Percentiles rank a stretch among this genome's conserved stretches.
These are phyloP conservation scores for Aphelinus certus DNA, from an alignment of 1,140 invertebrate species.

Conservation along the genomic window DNA sequence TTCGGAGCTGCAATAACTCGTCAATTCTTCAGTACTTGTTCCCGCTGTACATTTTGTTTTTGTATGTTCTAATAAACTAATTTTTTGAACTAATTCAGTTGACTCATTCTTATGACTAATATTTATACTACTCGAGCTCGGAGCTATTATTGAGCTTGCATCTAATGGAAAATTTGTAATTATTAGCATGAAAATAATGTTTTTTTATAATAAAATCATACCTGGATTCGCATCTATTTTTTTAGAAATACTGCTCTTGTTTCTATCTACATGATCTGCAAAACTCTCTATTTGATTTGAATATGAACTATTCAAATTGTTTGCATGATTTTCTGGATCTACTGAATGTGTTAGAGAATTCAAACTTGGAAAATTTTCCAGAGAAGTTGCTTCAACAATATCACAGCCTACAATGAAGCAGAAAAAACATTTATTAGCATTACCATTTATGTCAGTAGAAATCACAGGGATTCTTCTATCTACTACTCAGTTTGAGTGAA, in stretches of 20 bases:
- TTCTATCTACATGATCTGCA: background rate
- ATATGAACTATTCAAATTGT: slow-evolving; percentile 11
- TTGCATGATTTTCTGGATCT: slow-evolving; percentile 13
- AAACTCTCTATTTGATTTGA: slow-evolving; percentile 14
- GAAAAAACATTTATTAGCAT: slow-evolving; percentile 6
- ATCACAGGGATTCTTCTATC: too few species aligned
- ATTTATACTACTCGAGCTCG: slow-evolving; percentile 10
- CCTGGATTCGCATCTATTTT: background rate
- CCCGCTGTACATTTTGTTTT: slow-evolving; percentile 52
- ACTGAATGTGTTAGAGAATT: slow-evolving; percentile 21
- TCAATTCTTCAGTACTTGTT: slow-evolving; percentile 59
- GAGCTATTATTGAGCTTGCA: background rate
- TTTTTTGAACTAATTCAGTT: slow-evolving; percentile 18
- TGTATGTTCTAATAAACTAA: slow-evolving; percentile 18
- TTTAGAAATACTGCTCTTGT: background rate
- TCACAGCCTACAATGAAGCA: slow-evolving; percentile 41
- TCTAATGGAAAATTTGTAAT: slow-evolving; percentile 2
- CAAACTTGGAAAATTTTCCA: slow-evolving; percentile 60
- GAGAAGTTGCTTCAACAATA: slow-evolving; percentile 55
- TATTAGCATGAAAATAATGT: background rate
- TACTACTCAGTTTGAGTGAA: too few species aligned
- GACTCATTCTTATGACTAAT: slow-evolving; percentile 25
- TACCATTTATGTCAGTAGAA: background rate
- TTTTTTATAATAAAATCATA: background rate
- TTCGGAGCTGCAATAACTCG: slow-evolving; percentile 53